Conservation (phyloP, 2,113 vertebrate genomes). For the Triplophysa siluroides region DNA sequence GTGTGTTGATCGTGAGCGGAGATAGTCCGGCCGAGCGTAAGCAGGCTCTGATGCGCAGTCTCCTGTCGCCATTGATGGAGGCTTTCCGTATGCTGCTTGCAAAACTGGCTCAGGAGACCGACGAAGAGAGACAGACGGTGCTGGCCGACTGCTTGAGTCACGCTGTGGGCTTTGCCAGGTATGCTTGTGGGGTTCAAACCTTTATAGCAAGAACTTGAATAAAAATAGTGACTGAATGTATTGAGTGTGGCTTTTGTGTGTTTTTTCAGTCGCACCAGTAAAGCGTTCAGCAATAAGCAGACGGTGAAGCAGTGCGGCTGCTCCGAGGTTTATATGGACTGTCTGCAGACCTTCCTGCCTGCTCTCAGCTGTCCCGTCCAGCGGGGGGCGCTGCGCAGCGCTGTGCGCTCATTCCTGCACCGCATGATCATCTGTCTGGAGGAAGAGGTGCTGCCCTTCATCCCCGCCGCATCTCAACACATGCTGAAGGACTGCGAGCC, state of each 20-base stretch:
- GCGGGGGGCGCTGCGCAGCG: conserved; percentile 85
- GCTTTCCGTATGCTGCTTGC: conserved; percentile 89
- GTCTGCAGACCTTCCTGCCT: conserved; percentile 90
- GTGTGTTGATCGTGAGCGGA: conserved; percentile 90
- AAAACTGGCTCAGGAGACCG: conserved; percentile 85
- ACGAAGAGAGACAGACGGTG: conserved; percentile 85
- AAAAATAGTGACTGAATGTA: no score
- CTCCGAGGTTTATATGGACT: conserved; percentile 94
- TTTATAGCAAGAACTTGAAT: not conserved
- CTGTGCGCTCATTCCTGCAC: conserved; percentile 95
- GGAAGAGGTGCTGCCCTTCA: conserved; percentile 95
- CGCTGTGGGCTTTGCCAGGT: conserved; percentile 97
- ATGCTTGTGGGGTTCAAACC: not conserved
- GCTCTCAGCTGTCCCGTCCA: conserved; percentile 93
- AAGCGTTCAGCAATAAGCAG: conserved; percentile 99
- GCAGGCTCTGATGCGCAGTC: conserved; percentile 90
- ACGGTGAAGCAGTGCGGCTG: conserved; percentile 97
- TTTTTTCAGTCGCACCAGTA: conserved; percentile 89
- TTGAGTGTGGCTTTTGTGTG: no score
- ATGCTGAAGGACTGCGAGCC: conserved; percentile 99
- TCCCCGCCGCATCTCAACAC: conserved; percentile 93
- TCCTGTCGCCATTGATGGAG: conserved; percentile 90
- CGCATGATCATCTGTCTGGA: conserved; percentile 99
- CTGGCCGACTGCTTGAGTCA: conserved; percentile 94
- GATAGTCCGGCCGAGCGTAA: conserved; percentile 91